Base-by-base conservation (phyloP, 2,113 vertebrate species). In the Paradisaea rubra region DNA sequence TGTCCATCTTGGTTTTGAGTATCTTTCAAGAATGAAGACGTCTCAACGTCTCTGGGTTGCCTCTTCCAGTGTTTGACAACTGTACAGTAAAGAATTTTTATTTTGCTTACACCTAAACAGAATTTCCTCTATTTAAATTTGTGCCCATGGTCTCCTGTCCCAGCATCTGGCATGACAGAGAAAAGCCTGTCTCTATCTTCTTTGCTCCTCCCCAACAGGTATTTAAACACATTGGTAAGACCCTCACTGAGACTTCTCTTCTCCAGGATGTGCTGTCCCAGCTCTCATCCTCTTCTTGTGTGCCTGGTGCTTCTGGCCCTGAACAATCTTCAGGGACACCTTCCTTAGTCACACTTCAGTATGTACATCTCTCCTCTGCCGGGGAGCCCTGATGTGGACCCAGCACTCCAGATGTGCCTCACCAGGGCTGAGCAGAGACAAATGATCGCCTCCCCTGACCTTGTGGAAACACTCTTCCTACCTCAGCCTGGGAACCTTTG, bases 91-190 rank as follows among this genome's bases (percentile, higher is more conserved):
- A 61, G 22, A 64, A 9, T 24, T 44, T 71, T 63, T 85, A n/a
- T 60, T 69, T 45, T 66, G 53, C 30, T 86, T 25, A 41, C 24
- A 33, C 56, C 59, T 78, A 23, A 50, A 60, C 35, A 21, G 14
- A 53, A 73, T 54, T 78, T 50, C 14, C 28, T 27, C 14, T 53
- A 30, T 88, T 72, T 49, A 70, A 76, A 45, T 66, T 66, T 39
- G 11, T 56, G 23, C 21, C 31, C 4, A 17, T 25, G 15, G 15
- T 30, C 23, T 78, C 22, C 28, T 60, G 39, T 27, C 45, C 22
- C 37, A 33, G 49, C 42, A 66, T 12, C 0, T 0, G 17, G 3
- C 17, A 83, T 17, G 42, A 69, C 8, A 57, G 31, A 61, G 37
- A 31, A 61, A 44, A 66, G 23, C 47, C 53, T 70, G 28, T 13